A percentile compares a stretch with the other conserved stretches of the same genome.
Conservation (phyloP, 1,140 invertebrate species). For the Rhysida immarginata region DNA sequence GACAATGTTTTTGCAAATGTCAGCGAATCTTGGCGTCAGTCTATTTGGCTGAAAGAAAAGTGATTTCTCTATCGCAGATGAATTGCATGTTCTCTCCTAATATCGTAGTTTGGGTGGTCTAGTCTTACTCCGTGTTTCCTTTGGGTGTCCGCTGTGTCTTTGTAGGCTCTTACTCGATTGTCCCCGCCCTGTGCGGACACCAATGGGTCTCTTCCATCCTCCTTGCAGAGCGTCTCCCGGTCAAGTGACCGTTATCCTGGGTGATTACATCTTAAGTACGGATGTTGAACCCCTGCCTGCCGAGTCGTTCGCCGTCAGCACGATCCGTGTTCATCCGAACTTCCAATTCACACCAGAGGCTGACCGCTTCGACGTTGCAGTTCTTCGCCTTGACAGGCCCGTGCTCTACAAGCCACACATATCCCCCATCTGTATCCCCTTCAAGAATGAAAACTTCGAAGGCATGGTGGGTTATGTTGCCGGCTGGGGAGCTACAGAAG, state of each 20-base stretch:
- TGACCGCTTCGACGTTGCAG: constrained; percentile 75
- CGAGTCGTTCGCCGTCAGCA: constrained; percentile 72
- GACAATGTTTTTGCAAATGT: too few species aligned
- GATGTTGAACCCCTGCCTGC: constrained; percentile 74
- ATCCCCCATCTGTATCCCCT: constrained; percentile 78
- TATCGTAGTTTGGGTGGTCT: too few species aligned
- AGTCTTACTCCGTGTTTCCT: too few species aligned
- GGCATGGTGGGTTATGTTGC: constrained; percentile 83
- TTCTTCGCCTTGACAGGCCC: constrained; percentile 67
- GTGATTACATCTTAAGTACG: constrained; percentile 86
- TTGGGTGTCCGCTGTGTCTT: too few species aligned
- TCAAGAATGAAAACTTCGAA: constrained; percentile 73
- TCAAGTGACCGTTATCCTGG: constrained; percentile 79
- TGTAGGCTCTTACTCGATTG: neutral
- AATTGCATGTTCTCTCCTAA: too few species aligned
- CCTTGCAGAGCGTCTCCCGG: constrained; percentile 53
- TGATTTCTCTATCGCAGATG: too few species aligned
- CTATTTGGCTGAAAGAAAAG: too few species aligned
- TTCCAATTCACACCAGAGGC: constrained; percentile 87
- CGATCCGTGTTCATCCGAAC: constrained; percentile 80
- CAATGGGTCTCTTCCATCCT: constrained; percentile 6
- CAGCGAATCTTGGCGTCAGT: too few species aligned
- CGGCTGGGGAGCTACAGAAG: constrained; percentile 82
- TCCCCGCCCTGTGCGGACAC: neutral
- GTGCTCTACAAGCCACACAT: constrained; percentile 82